Conservation (phyloP, 53 echinoderm and acorn worm species). For the Mesocentrotus franciscanus region DNA sequence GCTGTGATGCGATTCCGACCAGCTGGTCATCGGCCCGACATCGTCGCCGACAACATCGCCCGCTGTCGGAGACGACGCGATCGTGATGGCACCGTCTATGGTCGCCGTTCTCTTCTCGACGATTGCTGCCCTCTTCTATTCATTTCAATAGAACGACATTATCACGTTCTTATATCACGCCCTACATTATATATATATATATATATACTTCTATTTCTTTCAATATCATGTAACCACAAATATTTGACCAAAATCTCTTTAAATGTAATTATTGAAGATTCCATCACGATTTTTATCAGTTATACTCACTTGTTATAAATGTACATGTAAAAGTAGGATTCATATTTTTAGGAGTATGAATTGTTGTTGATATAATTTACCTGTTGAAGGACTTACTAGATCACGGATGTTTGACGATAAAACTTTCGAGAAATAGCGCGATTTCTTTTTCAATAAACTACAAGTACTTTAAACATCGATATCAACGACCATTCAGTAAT, state of each 20-base stretch:
- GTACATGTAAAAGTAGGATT: too few species aligned
- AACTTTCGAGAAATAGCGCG: too few species aligned
- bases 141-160: background rate
- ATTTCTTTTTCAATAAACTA: too few species aligned
- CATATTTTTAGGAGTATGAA: background rate
- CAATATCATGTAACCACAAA: background rate
- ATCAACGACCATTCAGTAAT: too few species aligned
- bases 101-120: background rate
- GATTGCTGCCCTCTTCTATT: background rate
- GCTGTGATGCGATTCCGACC: slow-evolving; percentile 73
- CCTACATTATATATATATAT: background rate
- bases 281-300: background rate
- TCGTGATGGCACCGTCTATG: background rate
- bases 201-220: background rate
- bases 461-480: too few species aligned
- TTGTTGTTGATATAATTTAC: background rate
- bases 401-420: too few species aligned
- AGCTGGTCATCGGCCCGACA: background rate
- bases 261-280: background rate
- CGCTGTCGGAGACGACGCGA: background rate
- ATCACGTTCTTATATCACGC: background rate
- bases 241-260: background rate
- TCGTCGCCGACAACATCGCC: background rate
- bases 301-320: too few species aligned
- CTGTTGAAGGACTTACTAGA: background rate